Percentiles rank a stretch among this genome's conserved stretches.
Conservation (phyloP, 2,888 invertebrate species). For the Drosophila prostipennis region DNA sequence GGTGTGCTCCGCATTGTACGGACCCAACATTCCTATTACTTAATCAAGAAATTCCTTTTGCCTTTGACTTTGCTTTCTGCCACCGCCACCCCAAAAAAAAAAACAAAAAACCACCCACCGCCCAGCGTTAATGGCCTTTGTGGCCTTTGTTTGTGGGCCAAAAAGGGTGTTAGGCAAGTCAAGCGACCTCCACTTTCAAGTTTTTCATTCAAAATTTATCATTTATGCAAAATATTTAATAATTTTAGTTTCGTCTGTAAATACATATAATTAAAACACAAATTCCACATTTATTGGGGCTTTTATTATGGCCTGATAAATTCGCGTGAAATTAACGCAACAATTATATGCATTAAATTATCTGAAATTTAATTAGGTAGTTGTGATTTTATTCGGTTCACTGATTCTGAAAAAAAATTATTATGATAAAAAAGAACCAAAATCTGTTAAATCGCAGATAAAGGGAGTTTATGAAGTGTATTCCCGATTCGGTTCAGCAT, state of each 20-base stretch:
- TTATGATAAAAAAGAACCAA: too few species aligned
- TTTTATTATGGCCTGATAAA: not conserved
- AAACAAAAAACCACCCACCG: not conserved
- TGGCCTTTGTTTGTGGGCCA: constrained; percentile 43
- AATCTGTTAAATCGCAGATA: too few species aligned
- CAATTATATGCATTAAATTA: too few species aligned
- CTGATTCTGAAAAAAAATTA: too few species aligned
- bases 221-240: not conserved
- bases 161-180: not conserved
- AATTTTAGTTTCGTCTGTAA: not conserved
- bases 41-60: constrained; percentile 75
- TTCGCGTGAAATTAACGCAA: not conserved
- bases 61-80: constrained; percentile 8
- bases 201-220: not conserved
- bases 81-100: not conserved
- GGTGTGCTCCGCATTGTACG: constrained; percentile 8
- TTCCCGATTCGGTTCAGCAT: not conserved
- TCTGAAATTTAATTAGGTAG: too few species aligned
- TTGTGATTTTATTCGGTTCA: too few species aligned
- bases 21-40: constrained; percentile 68
- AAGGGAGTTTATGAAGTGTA: not conserved
- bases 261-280: not conserved
- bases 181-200: not conserved
- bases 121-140: constrained; percentile 57
- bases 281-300: not conserved